Percentiles rank a stretch among this genome's conserved stretches.
Evolutionary conservation across 1,140 invertebrate genomes (phyloP).

Genomic region (Sipha flava): DNA sequence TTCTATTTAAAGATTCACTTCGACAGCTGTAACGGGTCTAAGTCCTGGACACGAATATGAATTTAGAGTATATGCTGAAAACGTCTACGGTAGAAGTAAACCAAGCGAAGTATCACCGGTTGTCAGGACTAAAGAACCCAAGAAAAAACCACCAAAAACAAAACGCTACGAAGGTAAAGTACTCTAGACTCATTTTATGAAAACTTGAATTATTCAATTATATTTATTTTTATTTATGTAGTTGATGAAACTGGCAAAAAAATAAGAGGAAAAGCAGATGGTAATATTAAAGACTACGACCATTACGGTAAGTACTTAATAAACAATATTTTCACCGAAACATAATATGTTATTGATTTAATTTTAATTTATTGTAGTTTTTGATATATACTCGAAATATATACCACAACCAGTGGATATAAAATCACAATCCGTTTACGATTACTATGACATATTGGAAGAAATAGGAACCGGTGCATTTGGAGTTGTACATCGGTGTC

Average conservation of each 20-base stretch:
- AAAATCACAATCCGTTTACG: constrained; percentile 88
- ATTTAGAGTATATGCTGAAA: constrained; percentile 93
- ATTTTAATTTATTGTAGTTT: constrained; percentile 52
- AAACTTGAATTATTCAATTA: too few species aligned
- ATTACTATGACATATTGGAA: constrained; percentile 97
- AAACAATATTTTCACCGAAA: background rate
- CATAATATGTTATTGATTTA: constrained; percentile 28
- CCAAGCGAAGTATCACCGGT: constrained; percentile 75
- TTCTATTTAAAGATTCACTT: constrained; percentile 58
- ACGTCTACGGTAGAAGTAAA: constrained; percentile 91
- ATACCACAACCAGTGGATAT: constrained; percentile 94
- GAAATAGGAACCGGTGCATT: constrained; percentile 99
- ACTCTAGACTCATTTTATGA: too few species aligned
- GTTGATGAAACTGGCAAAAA: constrained; percentile 88
- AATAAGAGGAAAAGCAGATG: constrained; percentile 81
- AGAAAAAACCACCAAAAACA: constrained; percentile 66
- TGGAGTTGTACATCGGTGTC: constrained; percentile 94
- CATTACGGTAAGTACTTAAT: constrained; percentile 60
- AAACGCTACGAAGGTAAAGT: constrained; percentile 59
- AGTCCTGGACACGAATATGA: constrained; percentile 89
- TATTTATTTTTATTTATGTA: too few species aligned
- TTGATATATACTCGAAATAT: constrained; percentile 95
- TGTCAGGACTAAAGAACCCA: constrained; percentile 71
- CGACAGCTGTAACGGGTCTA: constrained; percentile 77
- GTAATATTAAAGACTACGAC: constrained; percentile 89